Percentiles rank a stretch among this genome's conserved stretches.
Evolutionary conservation across 2,797 vertebrate genomes (phyloP).

Genomic region (Pangasius larnaudii): DNA sequence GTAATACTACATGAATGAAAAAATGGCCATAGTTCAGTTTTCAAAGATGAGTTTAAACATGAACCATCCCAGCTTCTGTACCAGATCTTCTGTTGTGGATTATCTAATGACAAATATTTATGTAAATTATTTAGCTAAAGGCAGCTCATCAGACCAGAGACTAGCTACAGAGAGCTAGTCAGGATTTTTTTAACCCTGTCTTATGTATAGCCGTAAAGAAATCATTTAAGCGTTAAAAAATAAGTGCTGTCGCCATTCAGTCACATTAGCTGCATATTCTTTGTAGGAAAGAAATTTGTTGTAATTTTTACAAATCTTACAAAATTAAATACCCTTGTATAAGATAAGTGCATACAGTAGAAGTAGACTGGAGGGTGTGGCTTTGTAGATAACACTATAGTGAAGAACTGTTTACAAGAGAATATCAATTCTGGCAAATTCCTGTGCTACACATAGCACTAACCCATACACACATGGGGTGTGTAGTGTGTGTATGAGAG

Average conservation of each 20-base stretch:
- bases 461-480: slow-evolving; percentile 5
- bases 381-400: not conserved
- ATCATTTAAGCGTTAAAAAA: too few species aligned
- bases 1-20: not conserved
- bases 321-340: not conserved
- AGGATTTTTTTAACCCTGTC: not conserved
- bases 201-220: not conserved
- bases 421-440: slow-evolving; percentile 41
- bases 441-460: slow-evolving; percentile 19
- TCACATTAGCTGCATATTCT: not conserved
- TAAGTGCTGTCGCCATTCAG: not conserved
- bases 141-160: not conserved
- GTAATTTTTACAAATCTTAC: not conserved
- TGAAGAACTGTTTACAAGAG: slow-evolving; percentile 44
- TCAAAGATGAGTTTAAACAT: too few species aligned
- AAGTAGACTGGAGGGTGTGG: not conserved
- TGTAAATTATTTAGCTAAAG: not conserved
- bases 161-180: not conserved
- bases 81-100: not conserved
- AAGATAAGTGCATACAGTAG: not conserved
- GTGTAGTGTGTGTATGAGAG: slow-evolving; percentile 21
- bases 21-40: not conserved
- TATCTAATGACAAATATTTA: not conserved
- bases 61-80: not conserved
- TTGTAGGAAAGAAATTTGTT: not conserved